Percentiles rank a stretch among this genome's conserved stretches.
phyloP scores from a whole-genome alignment of 2,797 vertebrate species.

The Chaunax sp. region DNA sequence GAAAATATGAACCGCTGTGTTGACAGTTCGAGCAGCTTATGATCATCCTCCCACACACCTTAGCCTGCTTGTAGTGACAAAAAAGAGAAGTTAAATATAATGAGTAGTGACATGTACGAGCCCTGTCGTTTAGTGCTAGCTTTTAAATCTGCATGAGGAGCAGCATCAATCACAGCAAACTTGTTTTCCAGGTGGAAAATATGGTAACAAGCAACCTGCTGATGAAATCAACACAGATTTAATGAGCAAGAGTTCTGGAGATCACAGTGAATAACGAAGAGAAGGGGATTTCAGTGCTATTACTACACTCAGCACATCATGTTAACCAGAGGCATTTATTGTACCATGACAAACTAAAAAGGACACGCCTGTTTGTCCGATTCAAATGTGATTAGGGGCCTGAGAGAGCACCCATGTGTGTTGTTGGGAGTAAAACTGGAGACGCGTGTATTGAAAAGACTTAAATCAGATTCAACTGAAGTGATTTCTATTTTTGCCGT shows the following conservation, averaged over 20 bases:
- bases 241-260: constrained; percentile 36
- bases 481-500: constrained; percentile 6
- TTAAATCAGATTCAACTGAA: too few relatives aligned
- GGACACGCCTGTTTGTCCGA: constrained; percentile 45
- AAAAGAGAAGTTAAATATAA: constrained; percentile 26
- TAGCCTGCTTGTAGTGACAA: background rate
- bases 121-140: constrained; percentile 18
- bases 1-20: constrained; percentile 38
- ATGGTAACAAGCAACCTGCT: constrained; percentile 57
- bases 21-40: constrained; percentile 37
- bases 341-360: constrained; percentile 34
- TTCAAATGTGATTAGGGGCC: constrained; percentile 54
- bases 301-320: constrained; percentile 11
- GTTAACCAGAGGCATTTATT: constrained; percentile 42
- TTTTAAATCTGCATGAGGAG: constrained; percentile 36
- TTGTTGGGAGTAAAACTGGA: constrained; percentile 8
- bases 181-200: constrained; percentile 41
- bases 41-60: constrained; percentile 40
- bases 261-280: constrained; percentile 37
- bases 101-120: constrained; percentile 16
- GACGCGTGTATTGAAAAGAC: constrained; percentile 18
- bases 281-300: constrained; percentile 17
- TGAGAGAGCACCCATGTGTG: constrained; percentile 10
- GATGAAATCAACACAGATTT: constrained; percentile 30
- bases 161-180: constrained; percentile 5